These are phyloP conservation scores for Diabrotica undecimpunctata DNA, from an alignment of 1,140 invertebrate genomes.

Conservation along the genomic window DNA sequence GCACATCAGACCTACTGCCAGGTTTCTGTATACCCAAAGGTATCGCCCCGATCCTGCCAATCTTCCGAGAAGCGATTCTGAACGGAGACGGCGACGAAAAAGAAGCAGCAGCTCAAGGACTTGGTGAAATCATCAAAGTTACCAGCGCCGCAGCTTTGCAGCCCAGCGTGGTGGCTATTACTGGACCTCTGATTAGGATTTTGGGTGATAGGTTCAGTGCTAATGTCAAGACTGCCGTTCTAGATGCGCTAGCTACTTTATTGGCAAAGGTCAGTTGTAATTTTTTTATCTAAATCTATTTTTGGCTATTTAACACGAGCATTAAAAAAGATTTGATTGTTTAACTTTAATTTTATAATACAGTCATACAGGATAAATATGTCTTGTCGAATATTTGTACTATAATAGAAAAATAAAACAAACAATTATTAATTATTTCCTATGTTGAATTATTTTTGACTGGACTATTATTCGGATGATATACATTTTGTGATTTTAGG, in stretches of 20 bases:
- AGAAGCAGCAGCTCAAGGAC: slow-evolving; percentile 85
- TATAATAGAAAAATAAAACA: no score
- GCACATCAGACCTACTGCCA: slow-evolving; percentile 65
- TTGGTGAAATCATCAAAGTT: slow-evolving; percentile 87
- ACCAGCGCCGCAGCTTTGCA: slow-evolving; percentile 83
- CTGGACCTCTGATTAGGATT: slow-evolving; percentile 95
- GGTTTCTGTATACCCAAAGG: slow-evolving; percentile 94
- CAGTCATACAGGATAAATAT: no score
- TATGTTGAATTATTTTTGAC: no score
- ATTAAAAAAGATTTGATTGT: no score
- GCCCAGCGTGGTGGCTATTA: slow-evolving; percentile 93
- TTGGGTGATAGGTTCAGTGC: slow-evolving; percentile 92
- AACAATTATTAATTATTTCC: no score
- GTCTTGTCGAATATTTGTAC: no score
- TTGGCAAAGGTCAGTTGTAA: slow-evolving; percentile 71
- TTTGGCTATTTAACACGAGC: no score
- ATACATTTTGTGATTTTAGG: slow-evolving; percentile 50
- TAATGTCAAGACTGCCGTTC: slow-evolving; percentile 91
- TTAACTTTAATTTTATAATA: no score
- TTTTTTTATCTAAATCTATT: background rate
- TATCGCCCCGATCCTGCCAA: slow-evolving; percentile 87
- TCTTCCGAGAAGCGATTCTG: slow-evolving; percentile 94
- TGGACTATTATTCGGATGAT: no score
- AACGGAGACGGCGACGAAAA: slow-evolving; percentile 93
- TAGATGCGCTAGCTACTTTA: slow-evolving; percentile 89